Percentiles rank a stretch among this genome's conserved stretches.
phyloP scores from a whole-genome alignment of 64 coral and sea anemone species.

The Cladopsammia gracilis region DNA sequence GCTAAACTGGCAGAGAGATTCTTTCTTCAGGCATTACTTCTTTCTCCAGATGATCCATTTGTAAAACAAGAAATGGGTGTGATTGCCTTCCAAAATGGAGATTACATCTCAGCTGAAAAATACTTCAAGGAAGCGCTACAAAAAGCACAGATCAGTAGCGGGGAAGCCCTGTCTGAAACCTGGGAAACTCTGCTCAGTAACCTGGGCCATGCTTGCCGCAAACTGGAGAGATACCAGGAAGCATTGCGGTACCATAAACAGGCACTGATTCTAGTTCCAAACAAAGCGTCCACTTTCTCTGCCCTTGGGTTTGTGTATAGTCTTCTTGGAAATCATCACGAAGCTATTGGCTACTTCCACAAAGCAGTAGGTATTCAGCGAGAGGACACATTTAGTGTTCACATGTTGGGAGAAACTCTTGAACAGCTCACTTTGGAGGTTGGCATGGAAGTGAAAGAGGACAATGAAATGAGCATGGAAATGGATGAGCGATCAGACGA shows the following conservation, averaged over 20 bases:
- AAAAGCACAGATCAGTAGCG: slow-evolving; percentile 86
- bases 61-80: slow-evolving; percentile 98
- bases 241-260: slow-evolving; percentile 88
- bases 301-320: slow-evolving; percentile 97
- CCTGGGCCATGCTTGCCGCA: slow-evolving; percentile 92
- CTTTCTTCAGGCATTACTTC: slow-evolving; percentile 79
- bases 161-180: slow-evolving; percentile 85
- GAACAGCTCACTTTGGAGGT: slow-evolving; percentile 84
- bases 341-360: slow-evolving; percentile 96
- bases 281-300: slow-evolving; percentile 91
- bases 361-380: slow-evolving; percentile 92
- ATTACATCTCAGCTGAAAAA: slow-evolving; percentile 86
- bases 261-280: slow-evolving; percentile 90
- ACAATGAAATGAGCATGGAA: slow-evolving; percentile 84
- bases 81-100: slow-evolving; percentile 94
- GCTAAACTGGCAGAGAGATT: slow-evolving; percentile 96
- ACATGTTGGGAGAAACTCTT: slow-evolving; percentile 91
- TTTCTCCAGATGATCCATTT: slow-evolving; percentile 95
- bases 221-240: slow-evolving; percentile 92
- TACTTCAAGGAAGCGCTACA: slow-evolving; percentile 89
- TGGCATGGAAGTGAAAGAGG: slow-evolving; percentile 42
- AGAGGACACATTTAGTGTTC: slow-evolving; percentile 94
- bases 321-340: slow-evolving; percentile 91
- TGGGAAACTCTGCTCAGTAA: slow-evolving; percentile 97
- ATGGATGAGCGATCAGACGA: slow-evolving; percentile 90